A percentile compares a stretch with the other conserved stretches of the same genome.
Conservation (phyloP, 2,888 invertebrate species). For the Apamea epomidion region DNA sequence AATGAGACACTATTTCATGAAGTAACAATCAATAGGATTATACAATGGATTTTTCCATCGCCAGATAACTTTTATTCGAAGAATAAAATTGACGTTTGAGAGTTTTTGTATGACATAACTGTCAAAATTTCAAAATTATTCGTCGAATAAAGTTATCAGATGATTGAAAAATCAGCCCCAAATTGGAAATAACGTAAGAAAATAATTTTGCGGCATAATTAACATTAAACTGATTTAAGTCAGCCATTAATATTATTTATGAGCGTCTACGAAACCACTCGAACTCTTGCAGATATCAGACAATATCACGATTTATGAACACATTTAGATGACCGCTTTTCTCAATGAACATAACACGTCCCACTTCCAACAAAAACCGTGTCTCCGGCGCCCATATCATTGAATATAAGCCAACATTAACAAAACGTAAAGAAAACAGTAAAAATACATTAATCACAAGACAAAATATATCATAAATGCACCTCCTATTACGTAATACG, state of each 20-base stretch:
- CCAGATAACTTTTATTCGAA: no score
- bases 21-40: no score
- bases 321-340: slow-evolving; percentile 52
- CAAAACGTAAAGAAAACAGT: slow-evolving; percentile 81
- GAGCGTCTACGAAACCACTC: background rate
- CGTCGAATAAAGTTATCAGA: no score
- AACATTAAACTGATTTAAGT: slow-evolving; percentile 15
- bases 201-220: no score
- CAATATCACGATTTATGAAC: slow-evolving; percentile 13
- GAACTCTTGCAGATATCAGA: background rate
- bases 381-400: slow-evolving; percentile 66
- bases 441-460: slow-evolving; percentile 83
- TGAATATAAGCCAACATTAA: slow-evolving; percentile 82
- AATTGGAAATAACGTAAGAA: no score
- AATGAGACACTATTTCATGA: no score
- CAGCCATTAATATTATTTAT: slow-evolving; percentile 47
- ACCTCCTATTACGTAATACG: slow-evolving; percentile 80
- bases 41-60: no score
- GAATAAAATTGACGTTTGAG: no score
- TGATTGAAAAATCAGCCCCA: no score
- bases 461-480: slow-evolving; percentile 85
- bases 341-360: slow-evolving; percentile 49
- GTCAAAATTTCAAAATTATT: no score
- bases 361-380: slow-evolving; percentile 40
- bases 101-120: no score